Percentiles rank a stretch among this genome's conserved stretches.
Evolutionary conservation across 2,797 vertebrate species (phyloP).

Genomic region (Xenops minutus): DNA sequence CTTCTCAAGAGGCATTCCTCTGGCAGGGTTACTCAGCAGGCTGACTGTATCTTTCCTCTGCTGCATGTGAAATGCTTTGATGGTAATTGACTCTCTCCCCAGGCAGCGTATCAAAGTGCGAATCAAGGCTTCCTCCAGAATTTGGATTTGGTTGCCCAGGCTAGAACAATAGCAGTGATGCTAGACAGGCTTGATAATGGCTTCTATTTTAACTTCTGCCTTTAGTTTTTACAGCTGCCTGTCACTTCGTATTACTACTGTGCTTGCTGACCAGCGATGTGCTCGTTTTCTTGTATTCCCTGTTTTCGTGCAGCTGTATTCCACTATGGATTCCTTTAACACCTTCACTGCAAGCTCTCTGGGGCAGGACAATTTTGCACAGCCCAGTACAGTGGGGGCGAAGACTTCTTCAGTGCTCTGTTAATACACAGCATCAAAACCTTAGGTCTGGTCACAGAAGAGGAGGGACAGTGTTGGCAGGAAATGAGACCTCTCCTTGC

Average conservation of each 20-base stretch:
- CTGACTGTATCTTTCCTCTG: neutral
- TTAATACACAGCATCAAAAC: neutral
- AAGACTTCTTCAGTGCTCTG: neutral
- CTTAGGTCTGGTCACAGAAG: neutral
- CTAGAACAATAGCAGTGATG: constrained; percentile 21
- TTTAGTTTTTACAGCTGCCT: constrained; percentile 28
- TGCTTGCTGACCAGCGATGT: neutral
- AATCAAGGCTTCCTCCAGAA: neutral
- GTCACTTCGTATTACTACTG: neutral
- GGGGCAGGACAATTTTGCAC: neutral
- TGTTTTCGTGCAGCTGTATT: neutral
- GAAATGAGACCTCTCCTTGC: neutral
- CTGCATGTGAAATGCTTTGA: constrained; percentile 30
- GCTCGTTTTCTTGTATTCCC: neutral
- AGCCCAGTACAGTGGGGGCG: neutral
- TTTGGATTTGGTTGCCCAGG: constrained; percentile 1
- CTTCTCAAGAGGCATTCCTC: neutral
- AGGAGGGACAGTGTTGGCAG: neutral
- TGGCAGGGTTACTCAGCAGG: neutral
- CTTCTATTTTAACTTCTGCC: constrained; percentile 43
- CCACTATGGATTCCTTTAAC: neutral
- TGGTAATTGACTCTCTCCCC: constrained; percentile 17
- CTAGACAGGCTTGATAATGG: constrained; percentile 5
- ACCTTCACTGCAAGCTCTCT: neutral
- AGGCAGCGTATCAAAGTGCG: constrained; percentile 30